Evolutionary conservation across 1,140 invertebrate genomes (phyloP).

Genomic region (Stratiolaelaps scimitus): DNA sequence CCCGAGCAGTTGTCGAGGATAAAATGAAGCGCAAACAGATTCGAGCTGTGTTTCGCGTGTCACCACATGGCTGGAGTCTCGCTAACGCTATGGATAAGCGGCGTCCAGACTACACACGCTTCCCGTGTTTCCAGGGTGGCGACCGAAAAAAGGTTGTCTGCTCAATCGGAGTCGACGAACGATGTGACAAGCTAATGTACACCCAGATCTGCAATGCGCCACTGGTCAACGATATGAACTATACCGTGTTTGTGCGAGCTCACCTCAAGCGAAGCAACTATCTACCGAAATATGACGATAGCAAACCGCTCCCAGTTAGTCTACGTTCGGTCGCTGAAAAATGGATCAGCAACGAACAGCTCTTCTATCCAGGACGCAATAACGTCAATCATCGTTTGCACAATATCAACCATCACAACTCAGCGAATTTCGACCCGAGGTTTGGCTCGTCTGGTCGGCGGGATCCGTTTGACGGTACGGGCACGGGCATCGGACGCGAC

Average conservation of each 20-base stretch:
- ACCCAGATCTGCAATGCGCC: slow-evolving; percentile 15
- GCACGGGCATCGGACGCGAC: too few species aligned
- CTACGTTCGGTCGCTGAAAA: slow-evolving; percentile 12
- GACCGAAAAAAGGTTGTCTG: slow-evolving; percentile 13
- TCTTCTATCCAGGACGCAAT: neutral
- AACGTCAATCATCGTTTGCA: neutral
- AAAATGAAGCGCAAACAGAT: slow-evolving; percentile 25
- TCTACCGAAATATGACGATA: slow-evolving; percentile 5
- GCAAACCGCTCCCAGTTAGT: slow-evolving; percentile 19
- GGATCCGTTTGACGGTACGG: too few species aligned
- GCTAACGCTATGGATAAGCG: slow-evolving; percentile 1
- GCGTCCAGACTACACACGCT: slow-evolving; percentile 3
- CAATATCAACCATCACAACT: too few species aligned
- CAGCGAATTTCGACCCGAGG: too few species aligned
- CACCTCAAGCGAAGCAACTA: slow-evolving; percentile 19
- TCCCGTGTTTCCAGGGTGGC: slow-evolving; percentile 14
- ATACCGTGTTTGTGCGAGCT: slow-evolving; percentile 1
- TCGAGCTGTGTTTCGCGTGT: neutral
- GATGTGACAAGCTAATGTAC: slow-evolving; percentile 15
- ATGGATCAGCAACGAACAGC: slow-evolving; percentile 10
- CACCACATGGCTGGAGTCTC: slow-evolving; percentile 11
- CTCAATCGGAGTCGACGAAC: slow-evolving; percentile 15
- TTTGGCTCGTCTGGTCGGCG: too few species aligned
- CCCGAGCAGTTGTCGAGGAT: slow-evolving; percentile 8
- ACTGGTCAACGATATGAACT: slow-evolving; percentile 15